phyloP scores from a whole-genome alignment of 1,140 invertebrate genomes.

The Centruroides sculpturatus region DNA sequence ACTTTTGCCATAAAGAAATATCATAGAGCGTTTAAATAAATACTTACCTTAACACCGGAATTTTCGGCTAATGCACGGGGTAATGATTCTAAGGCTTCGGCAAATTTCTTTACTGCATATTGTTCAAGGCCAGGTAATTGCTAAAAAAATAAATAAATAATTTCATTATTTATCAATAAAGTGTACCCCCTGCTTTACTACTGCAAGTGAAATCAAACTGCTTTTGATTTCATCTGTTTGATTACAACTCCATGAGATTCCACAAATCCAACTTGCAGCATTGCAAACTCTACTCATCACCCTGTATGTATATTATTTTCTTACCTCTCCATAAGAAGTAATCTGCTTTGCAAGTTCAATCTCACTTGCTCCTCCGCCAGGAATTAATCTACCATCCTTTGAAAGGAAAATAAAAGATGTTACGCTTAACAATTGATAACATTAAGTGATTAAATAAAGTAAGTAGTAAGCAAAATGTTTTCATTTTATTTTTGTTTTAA shows the following conservation, averaged over 20 bases:
- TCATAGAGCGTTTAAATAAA: background rate
- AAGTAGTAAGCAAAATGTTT: too few species aligned
- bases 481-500: too few species aligned
- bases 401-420: background rate
- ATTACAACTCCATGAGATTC: too few species aligned
- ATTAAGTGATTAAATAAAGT: too few species aligned
- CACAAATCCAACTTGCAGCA: too few species aligned
- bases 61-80: slow-evolving; percentile 90
- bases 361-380: slow-evolving; percentile 90
- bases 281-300: too few species aligned
- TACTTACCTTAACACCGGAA: slow-evolving; percentile 55
- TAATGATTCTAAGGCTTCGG: slow-evolving; percentile 74
- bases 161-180: background rate
- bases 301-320: background rate
- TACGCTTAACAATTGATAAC: too few species aligned
- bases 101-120: slow-evolving; percentile 92
- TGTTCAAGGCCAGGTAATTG: slow-evolving; percentile 88
- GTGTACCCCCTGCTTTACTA: too few species aligned
- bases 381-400: slow-evolving; percentile 60
- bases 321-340: slow-evolving; percentile 59
- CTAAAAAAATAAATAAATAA: slow-evolving; percentile 15
- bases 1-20: background rate
- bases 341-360: slow-evolving; percentile 82
- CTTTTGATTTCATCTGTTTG: too few species aligned
- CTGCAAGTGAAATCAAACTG: too few species aligned